Percentiles rank a stretch among this genome's conserved stretches.
phyloP scores from a whole-genome alignment of 2,797 vertebrate genomes.

The Artibeus jamaicensis region DNA sequence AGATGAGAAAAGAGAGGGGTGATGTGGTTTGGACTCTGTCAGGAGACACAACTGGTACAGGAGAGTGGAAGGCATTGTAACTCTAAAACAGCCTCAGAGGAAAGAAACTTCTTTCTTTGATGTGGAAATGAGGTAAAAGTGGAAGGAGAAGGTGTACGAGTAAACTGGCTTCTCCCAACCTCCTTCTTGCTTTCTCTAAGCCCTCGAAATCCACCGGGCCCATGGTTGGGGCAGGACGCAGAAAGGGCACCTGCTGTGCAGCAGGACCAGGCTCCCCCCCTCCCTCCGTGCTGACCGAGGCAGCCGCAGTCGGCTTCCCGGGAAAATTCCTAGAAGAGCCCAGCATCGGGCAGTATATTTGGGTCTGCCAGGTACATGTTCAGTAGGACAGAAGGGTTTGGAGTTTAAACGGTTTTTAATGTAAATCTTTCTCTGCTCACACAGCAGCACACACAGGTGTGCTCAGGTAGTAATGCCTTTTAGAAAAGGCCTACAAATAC shows the following conservation, averaged over 20 bases:
- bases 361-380: not conserved
- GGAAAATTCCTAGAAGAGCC: not conserved
- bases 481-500: not conserved
- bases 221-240: fast-evolving
- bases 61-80: not conserved
- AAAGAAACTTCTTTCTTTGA: not conserved
- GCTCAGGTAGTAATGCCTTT: not conserved
- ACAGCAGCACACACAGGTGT: not conserved
- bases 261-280: not conserved
- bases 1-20: not conserved
- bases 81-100: not conserved
- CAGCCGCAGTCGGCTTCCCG: not conserved
- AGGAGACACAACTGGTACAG: not conserved
- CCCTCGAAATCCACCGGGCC: not conserved
- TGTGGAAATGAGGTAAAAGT: slow-evolving; percentile 13
- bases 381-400: not conserved
- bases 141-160: not conserved
- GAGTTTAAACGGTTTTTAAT: not conserved
- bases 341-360: not conserved
- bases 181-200: not conserved
- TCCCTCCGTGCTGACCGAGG: not conserved
- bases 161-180: not conserved
- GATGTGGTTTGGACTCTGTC: not conserved
- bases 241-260: fast-evolving
- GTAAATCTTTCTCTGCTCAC: not conserved